These are phyloP conservation scores for Gracilinanus agilis DNA, from an alignment of 2,113 vertebrate genomes.

Conservation along the genomic window DNA sequence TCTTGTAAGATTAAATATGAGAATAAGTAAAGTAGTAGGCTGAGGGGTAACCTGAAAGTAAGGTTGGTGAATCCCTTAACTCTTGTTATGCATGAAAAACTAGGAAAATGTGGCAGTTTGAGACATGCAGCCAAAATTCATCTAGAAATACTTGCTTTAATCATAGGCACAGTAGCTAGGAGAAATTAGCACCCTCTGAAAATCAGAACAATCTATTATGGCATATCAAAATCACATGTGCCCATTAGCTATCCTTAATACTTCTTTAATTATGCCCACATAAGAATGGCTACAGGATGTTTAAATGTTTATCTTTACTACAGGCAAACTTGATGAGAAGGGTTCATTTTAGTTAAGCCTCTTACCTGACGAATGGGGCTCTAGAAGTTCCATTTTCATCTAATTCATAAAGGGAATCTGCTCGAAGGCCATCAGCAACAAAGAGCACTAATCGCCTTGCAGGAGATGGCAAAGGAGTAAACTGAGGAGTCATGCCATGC, in stretches of 20 bases:
- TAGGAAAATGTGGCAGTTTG: background rate
- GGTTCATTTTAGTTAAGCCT: accelerated
- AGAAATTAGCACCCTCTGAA: background rate
- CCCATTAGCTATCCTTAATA: background rate
- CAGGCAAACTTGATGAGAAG: background rate
- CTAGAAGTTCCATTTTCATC: constrained; percentile 79
- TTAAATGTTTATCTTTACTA: background rate
- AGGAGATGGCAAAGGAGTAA: constrained; percentile 86
- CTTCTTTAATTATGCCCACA: background rate
- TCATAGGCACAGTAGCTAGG: background rate
- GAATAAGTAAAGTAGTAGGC: background rate
- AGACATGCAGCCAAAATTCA: constrained; percentile 1
- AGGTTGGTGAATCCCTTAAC: background rate
- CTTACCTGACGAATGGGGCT: constrained; percentile 93
- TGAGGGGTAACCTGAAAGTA: background rate
- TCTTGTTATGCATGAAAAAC: background rate
- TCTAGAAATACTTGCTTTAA: background rate
- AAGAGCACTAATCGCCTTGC: constrained; percentile 93
- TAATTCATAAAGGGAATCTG: constrained; percentile 90
- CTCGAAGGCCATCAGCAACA: constrained; percentile 95
- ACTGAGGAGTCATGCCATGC: constrained; percentile 94
- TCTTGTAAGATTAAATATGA: background rate
- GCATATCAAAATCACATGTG: background rate
- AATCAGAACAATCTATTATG: background rate
- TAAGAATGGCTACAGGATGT: background rate